Evolutionary conservation across 2,888 invertebrate species (phyloP), one percentile per base, ranked within the genome.

Genomic region (Netelia virgata): DNA sequence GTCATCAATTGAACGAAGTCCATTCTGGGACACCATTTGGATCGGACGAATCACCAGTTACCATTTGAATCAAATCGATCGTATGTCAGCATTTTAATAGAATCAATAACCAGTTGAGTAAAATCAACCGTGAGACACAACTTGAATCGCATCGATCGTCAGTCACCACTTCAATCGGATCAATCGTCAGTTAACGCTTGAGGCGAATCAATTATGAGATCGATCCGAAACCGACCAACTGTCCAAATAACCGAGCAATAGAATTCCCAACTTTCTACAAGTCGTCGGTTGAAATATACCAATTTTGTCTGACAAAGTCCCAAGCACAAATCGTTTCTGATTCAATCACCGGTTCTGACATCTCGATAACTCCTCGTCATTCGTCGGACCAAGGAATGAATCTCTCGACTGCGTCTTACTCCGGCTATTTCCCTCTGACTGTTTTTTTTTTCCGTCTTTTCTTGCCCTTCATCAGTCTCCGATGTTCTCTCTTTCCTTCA

Each of bases 381-480:
- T 73, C 57, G 20, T 72, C 41, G 57, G 57, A 57, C 43, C 47
- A 73, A 43, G 36, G 68, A 43, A 66, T 50, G 66, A 79, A 76
- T 85, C 61, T 61, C 14, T 66, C 59, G 61, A 75, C 63, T 55
- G 78, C 76, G 82, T 84, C 84, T 75, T 74, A 61, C 68, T 82
- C 78, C 3, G 20, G 72, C 76, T 74, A 66, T 66, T 75, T 41
- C 50, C 50, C 75, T 55, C 53, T 50, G 36, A 23, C 41, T 50
- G n/a, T n/a, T 47, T 64, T 47, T 41, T 41, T 14, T 64, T n/a
- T 8, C 16, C 47, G 16, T 47, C 68, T 43, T 78, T 16, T 70
- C 55, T 72, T 57, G 72, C 66, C 73, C 79, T 72, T 85, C 82
- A 85, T 82, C 79, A 73, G 85, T 85, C 82, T 82, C 66, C 61